Evolutionary conservation across 2,113 vertebrate species (phyloP).

Genomic region (Pygoscelis adeliae): DNA sequence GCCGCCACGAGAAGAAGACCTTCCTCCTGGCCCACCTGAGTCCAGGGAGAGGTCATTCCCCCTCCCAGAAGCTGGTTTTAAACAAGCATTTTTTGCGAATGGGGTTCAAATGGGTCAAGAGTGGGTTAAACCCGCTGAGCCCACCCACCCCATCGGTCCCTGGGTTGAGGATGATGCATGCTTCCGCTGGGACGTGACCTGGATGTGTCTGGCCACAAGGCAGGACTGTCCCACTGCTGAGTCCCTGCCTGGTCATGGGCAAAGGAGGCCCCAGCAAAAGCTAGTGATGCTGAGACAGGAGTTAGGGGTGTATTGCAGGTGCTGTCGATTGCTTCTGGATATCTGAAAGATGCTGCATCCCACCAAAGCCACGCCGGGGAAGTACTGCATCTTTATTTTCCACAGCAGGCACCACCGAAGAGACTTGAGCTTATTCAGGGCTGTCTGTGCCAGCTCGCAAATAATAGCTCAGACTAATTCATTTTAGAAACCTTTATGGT

Average conservation of each 20-base stretch:
- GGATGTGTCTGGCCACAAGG: not conserved
- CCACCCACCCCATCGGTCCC: too few species aligned
- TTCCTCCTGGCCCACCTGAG: not conserved
- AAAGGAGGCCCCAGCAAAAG: not conserved
- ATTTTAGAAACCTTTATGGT: slow-evolving; percentile 2
- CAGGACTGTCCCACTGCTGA: not conserved
- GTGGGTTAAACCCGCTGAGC: not conserved
- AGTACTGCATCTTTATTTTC: not conserved
- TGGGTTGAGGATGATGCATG: not conserved
- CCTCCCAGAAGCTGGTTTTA: not conserved
- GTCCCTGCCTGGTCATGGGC: not conserved
- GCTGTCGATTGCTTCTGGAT: fast-evolving
- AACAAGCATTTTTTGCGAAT: not conserved
- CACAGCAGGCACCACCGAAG: not conserved
- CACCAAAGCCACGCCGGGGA: not conserved
- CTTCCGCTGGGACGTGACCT: not conserved
- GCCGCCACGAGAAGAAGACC: not conserved
- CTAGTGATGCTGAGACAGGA: not conserved
- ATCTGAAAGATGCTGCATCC: not conserved
- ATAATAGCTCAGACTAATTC: not conserved
- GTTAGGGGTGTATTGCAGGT: not conserved
- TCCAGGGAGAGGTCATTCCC: not conserved
- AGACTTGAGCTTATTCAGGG: not conserved
- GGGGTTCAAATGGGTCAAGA: not conserved
- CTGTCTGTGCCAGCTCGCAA: not conserved